phyloP scores from a whole-genome alignment of 2,888 invertebrate species.

The Drosophila kuntzei region DNA sequence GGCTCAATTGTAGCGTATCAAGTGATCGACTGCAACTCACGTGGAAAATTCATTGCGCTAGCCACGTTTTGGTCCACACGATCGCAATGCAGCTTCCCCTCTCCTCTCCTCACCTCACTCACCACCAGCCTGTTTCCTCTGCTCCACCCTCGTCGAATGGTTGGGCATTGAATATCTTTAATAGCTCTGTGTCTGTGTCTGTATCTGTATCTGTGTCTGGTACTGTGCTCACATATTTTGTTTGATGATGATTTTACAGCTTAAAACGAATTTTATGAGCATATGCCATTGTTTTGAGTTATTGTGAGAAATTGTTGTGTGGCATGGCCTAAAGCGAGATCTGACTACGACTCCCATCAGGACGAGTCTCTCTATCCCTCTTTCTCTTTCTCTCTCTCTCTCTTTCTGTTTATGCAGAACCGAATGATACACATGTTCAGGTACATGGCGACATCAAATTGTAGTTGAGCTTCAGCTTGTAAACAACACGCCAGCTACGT shows the following conservation, averaged over 20 bases:
- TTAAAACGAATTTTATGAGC: slow-evolving; percentile 85
- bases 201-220: slow-evolving; percentile 35
- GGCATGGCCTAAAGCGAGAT: slow-evolving; percentile 37
- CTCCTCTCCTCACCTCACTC: neutral
- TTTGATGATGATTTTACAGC: slow-evolving; percentile 85
- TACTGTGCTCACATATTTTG: slow-evolving; percentile 72
- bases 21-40: slow-evolving; percentile 40
- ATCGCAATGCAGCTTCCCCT: slow-evolving; percentile 43
- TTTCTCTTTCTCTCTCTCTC: neutral
- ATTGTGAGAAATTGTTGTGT: slow-evolving; percentile 80
- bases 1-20: slow-evolving; percentile 54
- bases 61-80: slow-evolving; percentile 68
- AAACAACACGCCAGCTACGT: slow-evolving; percentile 41
- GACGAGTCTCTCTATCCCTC: slow-evolving; percentile 3
- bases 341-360: slow-evolving; percentile 6
- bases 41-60: slow-evolving; percentile 35
- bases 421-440: slow-evolving; percentile 83
- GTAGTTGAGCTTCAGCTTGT: slow-evolving; percentile 41
- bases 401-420: neutral
- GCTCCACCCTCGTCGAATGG: slow-evolving; percentile 12
- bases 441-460: slow-evolving; percentile 83
- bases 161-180: slow-evolving; percentile 62
- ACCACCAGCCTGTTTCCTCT: neutral
- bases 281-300: slow-evolving; percentile 83
- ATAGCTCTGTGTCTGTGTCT: slow-evolving; percentile 49